These are phyloP conservation scores for Arothron firmamentum DNA, from an alignment of 2,113 vertebrate genomes.

Conservation along the genomic window DNA sequence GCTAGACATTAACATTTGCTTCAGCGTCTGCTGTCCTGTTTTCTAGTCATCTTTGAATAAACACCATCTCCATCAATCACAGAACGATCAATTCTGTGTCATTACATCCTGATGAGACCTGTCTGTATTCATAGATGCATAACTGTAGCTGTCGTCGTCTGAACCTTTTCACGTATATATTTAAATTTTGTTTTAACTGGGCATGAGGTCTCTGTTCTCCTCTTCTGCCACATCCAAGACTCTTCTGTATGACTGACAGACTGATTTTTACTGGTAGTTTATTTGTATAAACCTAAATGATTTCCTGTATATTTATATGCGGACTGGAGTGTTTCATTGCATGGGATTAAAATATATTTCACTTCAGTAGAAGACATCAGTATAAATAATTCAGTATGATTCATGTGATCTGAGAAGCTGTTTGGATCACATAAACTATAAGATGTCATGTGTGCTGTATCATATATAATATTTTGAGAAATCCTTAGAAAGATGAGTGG, in stretches of 20 bases:
- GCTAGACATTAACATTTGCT: too few species aligned
- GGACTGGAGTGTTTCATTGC: neutral
- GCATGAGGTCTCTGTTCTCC: conserved; percentile 14
- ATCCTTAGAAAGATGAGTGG: neutral
- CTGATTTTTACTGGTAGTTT: conserved; percentile 1
- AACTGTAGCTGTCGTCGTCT: neutral
- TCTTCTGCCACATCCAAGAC: conserved; percentile 15
- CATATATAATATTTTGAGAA: too few species aligned
- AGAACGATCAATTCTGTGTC: too few species aligned
- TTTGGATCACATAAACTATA: neutral
- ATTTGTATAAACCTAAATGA: neutral
- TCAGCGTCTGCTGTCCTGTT: too few species aligned
- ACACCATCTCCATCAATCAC: too few species aligned
- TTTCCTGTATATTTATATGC: conserved; percentile 7
- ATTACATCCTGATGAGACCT: too few species aligned
- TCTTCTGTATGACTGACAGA: conserved; percentile 23
- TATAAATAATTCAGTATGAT: neutral
- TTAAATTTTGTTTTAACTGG: neutral
- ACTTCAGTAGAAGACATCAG: neutral
- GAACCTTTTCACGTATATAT: neutral
- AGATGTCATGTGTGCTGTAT: conserved; percentile 24
- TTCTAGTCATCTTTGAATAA: too few species aligned
- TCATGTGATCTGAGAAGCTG: too few species aligned
- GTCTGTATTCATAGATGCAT: too few species aligned
- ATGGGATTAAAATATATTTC: too few species aligned